phyloP scores from a whole-genome alignment of 2,797 vertebrate species.

The Lepus oiostolus region DNA sequence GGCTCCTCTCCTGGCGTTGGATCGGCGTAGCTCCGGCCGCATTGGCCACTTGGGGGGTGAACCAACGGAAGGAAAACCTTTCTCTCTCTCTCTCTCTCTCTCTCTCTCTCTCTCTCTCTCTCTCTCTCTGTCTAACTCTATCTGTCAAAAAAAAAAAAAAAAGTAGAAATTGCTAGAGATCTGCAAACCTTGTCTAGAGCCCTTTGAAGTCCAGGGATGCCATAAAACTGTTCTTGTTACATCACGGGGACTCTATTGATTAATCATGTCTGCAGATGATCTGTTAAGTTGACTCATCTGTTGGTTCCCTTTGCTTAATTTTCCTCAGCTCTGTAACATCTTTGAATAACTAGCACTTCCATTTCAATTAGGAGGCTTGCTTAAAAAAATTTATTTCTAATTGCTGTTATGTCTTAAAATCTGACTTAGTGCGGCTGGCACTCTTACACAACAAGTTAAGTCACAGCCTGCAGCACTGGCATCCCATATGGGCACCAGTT shows the following conservation, averaged over 20 bases:
- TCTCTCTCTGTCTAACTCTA: too few species aligned
- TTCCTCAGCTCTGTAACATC: neutral
- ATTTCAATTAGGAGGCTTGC: neutral
- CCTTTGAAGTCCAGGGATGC: neutral
- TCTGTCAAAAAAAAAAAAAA: too few species aligned
- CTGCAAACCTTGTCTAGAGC: neutral
- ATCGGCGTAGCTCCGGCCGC: too few species aligned
- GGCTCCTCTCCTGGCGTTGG: too few species aligned
- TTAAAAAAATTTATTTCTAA: conserved; percentile 51
- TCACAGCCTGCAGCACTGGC: too few species aligned
- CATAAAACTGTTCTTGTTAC: neutral
- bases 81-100: too few species aligned
- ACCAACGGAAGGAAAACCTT: too few species aligned
- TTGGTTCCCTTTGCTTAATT: conserved; percentile 26
- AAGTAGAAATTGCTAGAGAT: neutral
- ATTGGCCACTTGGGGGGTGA: too few species aligned
- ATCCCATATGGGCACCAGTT: too few species aligned
- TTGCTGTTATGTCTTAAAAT: neutral
- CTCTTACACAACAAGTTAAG: too few species aligned
- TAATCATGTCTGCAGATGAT: neutral
- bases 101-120: too few species aligned
- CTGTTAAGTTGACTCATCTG: neutral
- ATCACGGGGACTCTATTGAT: neutral
- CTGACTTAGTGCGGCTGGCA: neutral
- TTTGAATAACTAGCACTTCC: conserved; percentile 12